Conservation (phyloP, 2,113 vertebrate species). For the Garra rufa region DNA sequence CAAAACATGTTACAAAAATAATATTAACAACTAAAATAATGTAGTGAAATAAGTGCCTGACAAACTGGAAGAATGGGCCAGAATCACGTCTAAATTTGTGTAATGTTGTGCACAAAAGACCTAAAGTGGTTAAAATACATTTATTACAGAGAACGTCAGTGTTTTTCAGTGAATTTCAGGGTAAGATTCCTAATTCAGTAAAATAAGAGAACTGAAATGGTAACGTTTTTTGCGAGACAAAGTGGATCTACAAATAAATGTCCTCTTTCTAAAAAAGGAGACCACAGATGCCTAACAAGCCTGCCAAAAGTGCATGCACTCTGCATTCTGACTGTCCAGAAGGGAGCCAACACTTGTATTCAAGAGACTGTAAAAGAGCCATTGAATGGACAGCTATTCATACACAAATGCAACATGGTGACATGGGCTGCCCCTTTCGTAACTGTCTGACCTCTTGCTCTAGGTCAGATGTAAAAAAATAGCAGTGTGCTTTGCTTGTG, state of each 20-base stretch:
- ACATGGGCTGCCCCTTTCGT: slow-evolving; percentile 62
- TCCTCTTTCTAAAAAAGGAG: neutral
- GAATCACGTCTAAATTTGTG: neutral
- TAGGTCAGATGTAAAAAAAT: slow-evolving; percentile 16
- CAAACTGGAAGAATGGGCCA: neutral
- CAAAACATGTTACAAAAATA: neutral
- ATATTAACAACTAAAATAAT: neutral
- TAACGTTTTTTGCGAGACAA: neutral
- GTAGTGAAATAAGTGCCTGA: neutral
- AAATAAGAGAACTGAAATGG: neutral
- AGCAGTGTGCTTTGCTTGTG: neutral
- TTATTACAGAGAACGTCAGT: neutral
- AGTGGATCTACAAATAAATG: neutral
- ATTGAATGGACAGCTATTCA: slow-evolving; percentile 73
- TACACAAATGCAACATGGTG: slow-evolving; percentile 71
- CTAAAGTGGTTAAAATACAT: neutral
- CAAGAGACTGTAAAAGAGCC: slow-evolving; percentile 63
- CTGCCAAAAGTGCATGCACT: slow-evolving; percentile 27
- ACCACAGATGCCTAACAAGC: slow-evolving; percentile 38
- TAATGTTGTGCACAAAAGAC: neutral
- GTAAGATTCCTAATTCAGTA: no score
- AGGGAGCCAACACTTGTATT: slow-evolving; percentile 47
- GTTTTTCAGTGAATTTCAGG: no score
- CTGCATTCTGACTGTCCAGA: slow-evolving; percentile 27
- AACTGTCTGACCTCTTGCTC: slow-evolving; percentile 60